phyloP scores from a whole-genome alignment of 2,888 invertebrate genomes.

The Apantesis nais region DNA sequence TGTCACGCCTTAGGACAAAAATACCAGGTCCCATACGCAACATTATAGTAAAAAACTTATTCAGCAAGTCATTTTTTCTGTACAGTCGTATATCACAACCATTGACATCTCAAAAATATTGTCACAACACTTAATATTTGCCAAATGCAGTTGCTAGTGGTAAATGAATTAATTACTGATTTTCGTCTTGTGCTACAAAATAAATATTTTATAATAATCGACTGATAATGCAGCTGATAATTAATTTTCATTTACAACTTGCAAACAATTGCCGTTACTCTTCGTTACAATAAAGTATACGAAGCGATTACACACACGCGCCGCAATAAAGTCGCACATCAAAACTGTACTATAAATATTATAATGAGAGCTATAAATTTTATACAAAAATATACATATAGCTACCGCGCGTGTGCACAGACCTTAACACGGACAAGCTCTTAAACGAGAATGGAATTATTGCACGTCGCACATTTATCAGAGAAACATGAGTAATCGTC shows the following conservation, averaged over 20 bases:
- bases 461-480: slow-evolving; percentile 81
- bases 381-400: slow-evolving; percentile 60
- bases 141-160: slow-evolving; percentile 38
- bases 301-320: slow-evolving; percentile 57
- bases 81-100: slow-evolving; percentile 71
- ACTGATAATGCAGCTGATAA: slow-evolving; percentile 25
- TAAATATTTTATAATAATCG: slow-evolving; percentile 33
- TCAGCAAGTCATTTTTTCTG: slow-evolving; percentile 39
- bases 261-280: slow-evolving; percentile 40
- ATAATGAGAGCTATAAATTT: slow-evolving; percentile 69
- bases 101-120: slow-evolving; percentile 53
- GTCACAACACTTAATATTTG: slow-evolving; percentile 48
- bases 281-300: slow-evolving; percentile 48
- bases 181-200: slow-evolving; percentile 36
- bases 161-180: slow-evolving; percentile 44
- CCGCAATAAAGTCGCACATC: slow-evolving; percentile 51
- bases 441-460: slow-evolving; percentile 82
- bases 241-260: slow-evolving; percentile 51
- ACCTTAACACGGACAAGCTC: slow-evolving; percentile 68
- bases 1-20: slow-evolving; percentile 36
- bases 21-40: slow-evolving; percentile 43
- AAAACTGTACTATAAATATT: slow-evolving; percentile 62
- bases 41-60: slow-evolving; percentile 49
- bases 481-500: slow-evolving; percentile 77
- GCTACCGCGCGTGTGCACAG: slow-evolving; percentile 63